Percentiles rank a stretch among this genome's conserved stretches.
Evolutionary conservation across 2,113 vertebrate species (phyloP).

Genomic region (Myanophis thanlyinensis): DNA sequence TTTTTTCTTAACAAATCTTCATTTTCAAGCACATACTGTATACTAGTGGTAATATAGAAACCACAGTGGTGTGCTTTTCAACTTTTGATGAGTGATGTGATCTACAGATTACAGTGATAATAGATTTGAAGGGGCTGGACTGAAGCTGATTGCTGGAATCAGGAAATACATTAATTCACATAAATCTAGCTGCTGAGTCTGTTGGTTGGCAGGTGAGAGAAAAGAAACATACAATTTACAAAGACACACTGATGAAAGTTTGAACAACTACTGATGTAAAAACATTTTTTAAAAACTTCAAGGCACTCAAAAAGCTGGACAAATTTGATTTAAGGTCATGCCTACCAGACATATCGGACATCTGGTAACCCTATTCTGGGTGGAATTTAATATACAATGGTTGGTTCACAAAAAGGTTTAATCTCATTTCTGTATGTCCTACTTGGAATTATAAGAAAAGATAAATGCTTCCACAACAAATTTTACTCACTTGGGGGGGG

Average conservation of each 20-base stretch:
- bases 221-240: neutral
- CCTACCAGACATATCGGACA: neutral
- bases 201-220: neutral
- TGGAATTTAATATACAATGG: neutral
- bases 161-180: neutral
- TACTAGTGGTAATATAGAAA: neutral
- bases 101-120: neutral
- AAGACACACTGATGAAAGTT: neutral
- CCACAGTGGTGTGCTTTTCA: neutral
- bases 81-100: neutral
- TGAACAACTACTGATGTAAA: neutral
- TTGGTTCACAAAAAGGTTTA: neutral
- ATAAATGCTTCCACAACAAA: neutral
- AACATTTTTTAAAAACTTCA: neutral
- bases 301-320: neutral
- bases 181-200: neutral
- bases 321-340: neutral
- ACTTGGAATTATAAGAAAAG: neutral
- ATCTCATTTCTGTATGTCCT: neutral
- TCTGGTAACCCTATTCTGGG: neutral
- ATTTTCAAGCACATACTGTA: neutral
- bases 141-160: neutral
- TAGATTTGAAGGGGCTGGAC: neutral
- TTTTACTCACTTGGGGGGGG: neutral
- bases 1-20: neutral